Conservation (phyloP, 2,113 vertebrate species). For the Podocnemis expansa region DNA sequence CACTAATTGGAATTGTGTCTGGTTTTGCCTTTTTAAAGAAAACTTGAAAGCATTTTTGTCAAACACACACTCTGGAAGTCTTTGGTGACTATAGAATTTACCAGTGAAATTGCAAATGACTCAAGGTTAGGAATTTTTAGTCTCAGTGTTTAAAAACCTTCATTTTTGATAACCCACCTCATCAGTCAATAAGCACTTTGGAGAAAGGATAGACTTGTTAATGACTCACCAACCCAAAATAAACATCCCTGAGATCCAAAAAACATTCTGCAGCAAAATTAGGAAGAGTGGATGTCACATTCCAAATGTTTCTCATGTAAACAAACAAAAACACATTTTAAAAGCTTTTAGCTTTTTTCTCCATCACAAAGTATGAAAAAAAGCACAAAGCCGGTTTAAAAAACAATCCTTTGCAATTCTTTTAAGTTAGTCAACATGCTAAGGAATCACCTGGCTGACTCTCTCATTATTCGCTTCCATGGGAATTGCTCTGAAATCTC, state of each 20-base stretch:
- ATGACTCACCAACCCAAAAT: neutral
- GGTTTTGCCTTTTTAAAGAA: neutral
- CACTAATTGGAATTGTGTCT: neutral
- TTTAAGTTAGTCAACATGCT: neutral
- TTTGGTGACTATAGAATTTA: neutral
- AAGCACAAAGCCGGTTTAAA: neutral
- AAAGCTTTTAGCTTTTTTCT: neutral
- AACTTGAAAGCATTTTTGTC: neutral
- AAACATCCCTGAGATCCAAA: neutral
- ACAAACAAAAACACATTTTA: neutral
- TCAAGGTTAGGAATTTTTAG: neutral
- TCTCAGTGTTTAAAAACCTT: neutral
- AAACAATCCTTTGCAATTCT: neutral
- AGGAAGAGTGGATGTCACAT: neutral
- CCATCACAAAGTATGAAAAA: neutral
- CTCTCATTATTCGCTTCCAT: neutral
- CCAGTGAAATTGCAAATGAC: neutral
- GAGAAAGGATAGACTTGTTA: neutral
- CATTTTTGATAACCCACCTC: neutral
- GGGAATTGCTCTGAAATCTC: neutral
- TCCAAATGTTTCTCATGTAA: fast-evolving
- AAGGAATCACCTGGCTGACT: neutral
- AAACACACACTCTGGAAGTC: neutral
- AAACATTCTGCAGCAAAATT: neutral
- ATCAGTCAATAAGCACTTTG: neutral